Base-by-base conservation (phyloP, 2,113 vertebrate genomes). In the Seriola dumerili region DNA sequence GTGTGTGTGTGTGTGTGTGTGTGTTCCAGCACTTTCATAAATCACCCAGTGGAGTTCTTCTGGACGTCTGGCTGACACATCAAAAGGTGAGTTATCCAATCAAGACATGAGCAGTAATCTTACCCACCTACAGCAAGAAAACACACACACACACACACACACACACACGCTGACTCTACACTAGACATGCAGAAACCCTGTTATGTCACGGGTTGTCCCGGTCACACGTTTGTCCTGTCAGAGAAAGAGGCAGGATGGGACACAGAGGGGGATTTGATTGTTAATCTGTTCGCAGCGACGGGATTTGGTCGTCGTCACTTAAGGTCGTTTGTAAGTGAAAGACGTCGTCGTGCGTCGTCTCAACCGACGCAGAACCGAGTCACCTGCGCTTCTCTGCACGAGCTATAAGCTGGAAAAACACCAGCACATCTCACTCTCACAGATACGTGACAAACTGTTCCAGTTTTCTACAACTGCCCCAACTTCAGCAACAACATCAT, bases 21-120 rank as follows among this genome's bases (percentile, higher is more conserved):
- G 68, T 68, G 62, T 48, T 63, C 44, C 48, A 68, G 72, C 73
- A 72, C 70, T 73, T 75, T 72, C 77, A 68, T 81, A 83, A 89
- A 89, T 92, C 81, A 80, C 72, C 72, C 62, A 62, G 62, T 58
- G 46, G 69, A 79, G 86, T 67, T 82, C 65, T 66, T 67, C 63
- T 81, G 61, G 74, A 82, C 14, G 50, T 90, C 63, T 66, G 21
- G 69, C 70, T 81, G 78, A 81, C 71, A 67, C 74, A 82, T 76
- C 58, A 81, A 85, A 89, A 89, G 83, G 63, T 46, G 21, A 11
- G 42, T 55, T 34, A 9, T 63, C 59, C 44, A 78, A 50, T 78
- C 52, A 69, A 44, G 66, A 74, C 65, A 66, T 19, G 19, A 57
- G 54, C 44, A 66, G 64, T 48, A 74, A 76, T 57, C 23, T 25